These are phyloP conservation scores for Papilio elwesi DNA, from an alignment of 2,888 invertebrate species.

Conservation along the genomic window DNA sequence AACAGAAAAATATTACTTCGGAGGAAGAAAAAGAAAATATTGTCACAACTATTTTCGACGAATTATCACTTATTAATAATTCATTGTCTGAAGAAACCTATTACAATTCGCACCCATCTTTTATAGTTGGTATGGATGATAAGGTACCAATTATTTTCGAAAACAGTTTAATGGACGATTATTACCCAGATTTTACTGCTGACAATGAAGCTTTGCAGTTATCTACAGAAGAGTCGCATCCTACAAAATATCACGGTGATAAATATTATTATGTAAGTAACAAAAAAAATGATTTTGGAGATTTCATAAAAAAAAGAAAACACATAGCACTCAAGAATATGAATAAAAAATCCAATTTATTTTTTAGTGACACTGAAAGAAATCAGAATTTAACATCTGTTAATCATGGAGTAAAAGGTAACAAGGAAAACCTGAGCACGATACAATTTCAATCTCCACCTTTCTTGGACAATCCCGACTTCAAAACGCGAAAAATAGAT, in stretches of 20 bases:
- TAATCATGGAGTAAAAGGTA: constrained; percentile 35
- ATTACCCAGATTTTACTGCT: constrained; percentile 67
- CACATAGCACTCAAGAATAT: constrained; percentile 39
- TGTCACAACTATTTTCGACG: background rate
- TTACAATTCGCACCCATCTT: constrained; percentile 37
- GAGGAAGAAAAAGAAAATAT: constrained; percentile 19
- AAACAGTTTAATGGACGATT: constrained; percentile 62
- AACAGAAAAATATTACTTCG: background rate
- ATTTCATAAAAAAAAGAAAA: constrained; percentile 43
- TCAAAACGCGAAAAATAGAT: constrained; percentile 62
- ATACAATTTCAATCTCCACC: constrained; percentile 58
- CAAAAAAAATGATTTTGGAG: constrained; percentile 44
- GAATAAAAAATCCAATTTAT: constrained; percentile 40
- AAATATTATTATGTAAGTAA: constrained; percentile 63
- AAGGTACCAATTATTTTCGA: constrained; percentile 49
- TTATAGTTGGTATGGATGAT: constrained; percentile 47
- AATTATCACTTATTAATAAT: constrained; percentile 16
- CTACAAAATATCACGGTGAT: constrained; percentile 55
- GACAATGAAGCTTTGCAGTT: constrained; percentile 56
- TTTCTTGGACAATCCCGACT: constrained; percentile 62
- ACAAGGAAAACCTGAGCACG: constrained; percentile 41
- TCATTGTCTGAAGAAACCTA: constrained; percentile 19
- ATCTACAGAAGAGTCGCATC: constrained; percentile 53
- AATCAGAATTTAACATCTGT: constrained; percentile 32
- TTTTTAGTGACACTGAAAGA: constrained; percentile 36